Evolutionary conservation across 2,797 vertebrate species (phyloP).

Genomic region (Euphonia xanthogaster): DNA sequence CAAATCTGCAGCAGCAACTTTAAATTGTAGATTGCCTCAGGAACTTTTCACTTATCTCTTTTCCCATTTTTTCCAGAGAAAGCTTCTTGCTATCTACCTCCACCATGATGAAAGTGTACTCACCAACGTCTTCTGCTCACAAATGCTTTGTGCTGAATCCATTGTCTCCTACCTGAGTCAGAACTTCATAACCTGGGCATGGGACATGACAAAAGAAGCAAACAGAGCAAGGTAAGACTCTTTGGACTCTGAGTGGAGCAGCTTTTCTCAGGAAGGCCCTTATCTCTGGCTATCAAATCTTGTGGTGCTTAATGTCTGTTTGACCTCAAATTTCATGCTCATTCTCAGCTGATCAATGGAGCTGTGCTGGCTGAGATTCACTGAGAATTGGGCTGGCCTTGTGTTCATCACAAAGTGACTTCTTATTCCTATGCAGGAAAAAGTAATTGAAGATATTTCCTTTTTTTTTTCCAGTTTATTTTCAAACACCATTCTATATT

Average conservation of each 20-base stretch:
- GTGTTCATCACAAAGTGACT: not conserved
- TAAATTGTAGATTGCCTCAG: not conserved
- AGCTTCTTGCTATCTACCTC: slow-evolving; percentile 99
- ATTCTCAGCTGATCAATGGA: not conserved
- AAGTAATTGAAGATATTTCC: not conserved
- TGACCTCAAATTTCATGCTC: not conserved
- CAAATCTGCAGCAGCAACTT: not conserved
- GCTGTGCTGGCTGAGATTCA: not conserved
- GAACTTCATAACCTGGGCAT: slow-evolving; percentile 99
- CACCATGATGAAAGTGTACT: slow-evolving; percentile 99
- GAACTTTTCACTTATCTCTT: slow-evolving; percentile 30
- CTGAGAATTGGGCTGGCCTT: not conserved
- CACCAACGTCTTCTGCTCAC: slow-evolving; percentile 99
- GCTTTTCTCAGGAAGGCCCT: not conserved
- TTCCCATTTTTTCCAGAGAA: slow-evolving; percentile 86
- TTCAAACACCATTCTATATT: not conserved
- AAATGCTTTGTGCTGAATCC: slow-evolving; percentile 99
- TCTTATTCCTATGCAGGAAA: not conserved
- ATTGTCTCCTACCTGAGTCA: slow-evolving; percentile 99
- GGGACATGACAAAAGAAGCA: slow-evolving; percentile 97
- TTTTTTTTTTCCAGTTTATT: not conserved
- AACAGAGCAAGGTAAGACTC: slow-evolving; percentile 94
- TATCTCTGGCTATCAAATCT: not conserved
- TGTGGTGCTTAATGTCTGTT: not conserved
- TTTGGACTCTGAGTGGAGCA: not conserved